Evolutionary conservation across 2,797 vertebrate genomes (phyloP), one percentile per base, ranked within the genome.

Genomic region (Sebastes aleutianus): DNA sequence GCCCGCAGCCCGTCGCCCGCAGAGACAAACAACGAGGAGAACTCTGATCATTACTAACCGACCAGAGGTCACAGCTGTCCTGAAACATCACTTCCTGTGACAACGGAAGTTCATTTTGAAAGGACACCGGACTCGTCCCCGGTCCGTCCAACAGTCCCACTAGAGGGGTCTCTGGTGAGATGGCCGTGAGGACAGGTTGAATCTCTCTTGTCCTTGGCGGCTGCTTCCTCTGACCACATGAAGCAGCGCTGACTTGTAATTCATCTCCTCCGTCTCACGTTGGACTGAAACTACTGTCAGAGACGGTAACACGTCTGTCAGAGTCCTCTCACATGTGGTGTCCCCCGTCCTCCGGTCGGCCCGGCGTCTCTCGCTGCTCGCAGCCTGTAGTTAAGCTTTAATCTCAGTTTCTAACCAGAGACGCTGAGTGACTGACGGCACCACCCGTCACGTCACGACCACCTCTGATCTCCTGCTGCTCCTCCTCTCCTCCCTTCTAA

Each of bases 1-100:
- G 26, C 26, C 26, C 26, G 26, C 26, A 26, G 26, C 3, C 26
- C 26, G 26, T 26, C 9, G 4, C 16, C 54, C 29, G 27, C 71
- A 11, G 54, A 76, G n/a, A 53, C 2, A 70, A 87, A 85, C 84
- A 78, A 82, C 80, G 79, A 73, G 74, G 77, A 75, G 72, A 63
- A 56, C 73, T 83, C 4, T 24, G 50, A 58, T 63, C 24, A 20
- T 64, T 64, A 70, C 73, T 29, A 58, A 71, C 65, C 64, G 67
- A 64, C 78, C 70, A 22, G 22, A 36, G 78, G 3, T 24, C 22
- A 26, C 39, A 43, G 20, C 32, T 32, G 32, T 29, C 29, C 29
- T 29, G 29, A 31, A 31, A 8, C 31, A 7, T 31, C 31, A 31
- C 31, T 8, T 34, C 32, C 32, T 34, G 32, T 34, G 32, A 9